Evolutionary conservation across 2,113 vertebrate genomes (phyloP).

Genomic region (Psettodes erumei): DNA sequence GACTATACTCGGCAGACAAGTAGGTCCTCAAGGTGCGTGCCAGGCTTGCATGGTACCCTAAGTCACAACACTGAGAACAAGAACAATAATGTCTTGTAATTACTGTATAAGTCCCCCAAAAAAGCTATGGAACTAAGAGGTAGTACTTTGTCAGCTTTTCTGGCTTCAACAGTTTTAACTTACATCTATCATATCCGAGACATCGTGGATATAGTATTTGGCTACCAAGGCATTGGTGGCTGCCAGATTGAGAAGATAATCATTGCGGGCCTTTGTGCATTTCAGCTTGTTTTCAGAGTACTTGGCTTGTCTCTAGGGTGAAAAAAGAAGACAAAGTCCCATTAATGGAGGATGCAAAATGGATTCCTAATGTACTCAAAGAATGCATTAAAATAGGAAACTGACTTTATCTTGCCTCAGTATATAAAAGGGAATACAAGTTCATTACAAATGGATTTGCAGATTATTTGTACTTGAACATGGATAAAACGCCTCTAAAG

Average conservation of each 20-base stretch:
- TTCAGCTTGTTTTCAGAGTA: conserved; percentile 99
- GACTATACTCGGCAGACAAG: conserved; percentile 97
- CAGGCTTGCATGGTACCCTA: conserved; percentile 96
- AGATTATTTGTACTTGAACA: background rate
- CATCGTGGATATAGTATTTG: conserved; percentile 98
- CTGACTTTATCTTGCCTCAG: conserved; percentile 32
- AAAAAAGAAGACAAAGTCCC: conserved; percentile 39
- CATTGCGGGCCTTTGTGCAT: conserved; percentile 96
- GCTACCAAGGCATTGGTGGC: conserved; percentile 96
- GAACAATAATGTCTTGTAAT: too few species aligned
- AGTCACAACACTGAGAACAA: conserved; percentile 90
- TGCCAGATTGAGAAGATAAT: conserved; percentile 95
- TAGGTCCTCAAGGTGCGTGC: conserved; percentile 96
- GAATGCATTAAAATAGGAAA: conserved; percentile 31
- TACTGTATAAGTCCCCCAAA: background rate
- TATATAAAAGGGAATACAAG: conserved; percentile 6
- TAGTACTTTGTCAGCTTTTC: background rate
- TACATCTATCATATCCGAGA: conserved; percentile 97
- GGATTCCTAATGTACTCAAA: conserved; percentile 52
- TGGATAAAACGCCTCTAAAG: background rate
- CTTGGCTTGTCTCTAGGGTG: conserved; percentile 94
- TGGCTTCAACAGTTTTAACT: conserved; percentile 71
- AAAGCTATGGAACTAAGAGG: background rate
- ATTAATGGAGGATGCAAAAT: conserved; percentile 51
- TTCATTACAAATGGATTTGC: conserved; percentile 2